Base-by-base conservation (phyloP, 2,888 invertebrate species). In the Drosophila yooni region DNA sequence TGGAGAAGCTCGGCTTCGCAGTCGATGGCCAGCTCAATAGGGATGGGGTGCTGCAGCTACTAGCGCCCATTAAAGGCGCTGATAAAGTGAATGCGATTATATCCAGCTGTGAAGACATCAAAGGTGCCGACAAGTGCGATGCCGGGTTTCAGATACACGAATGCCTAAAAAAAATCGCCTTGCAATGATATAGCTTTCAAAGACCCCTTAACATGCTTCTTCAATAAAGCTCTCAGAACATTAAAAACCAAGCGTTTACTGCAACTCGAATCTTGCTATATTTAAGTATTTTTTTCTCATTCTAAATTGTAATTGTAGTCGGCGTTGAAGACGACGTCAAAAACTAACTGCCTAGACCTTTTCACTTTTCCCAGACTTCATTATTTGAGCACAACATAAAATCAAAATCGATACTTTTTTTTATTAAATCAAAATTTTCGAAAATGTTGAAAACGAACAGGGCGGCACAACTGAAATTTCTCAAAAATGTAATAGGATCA, bases 1-100 rank as follows among this genome's bases (percentile, higher is more conserved):
- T 92, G 50, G 92, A 92, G 64, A 84, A 83, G 36, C 36, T 61
- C 6, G 91, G 90, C 27, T 69, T 88, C 21, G 6, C 88, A 5
- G 81, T 77, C 51, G 75, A 91, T 56, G 91, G 90, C 0, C 78
- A 80, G 40, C 18, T 92, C 0, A 76, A 87, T 25, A 74, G 67
- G 0, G 83, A 73, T 10, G 65, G 56, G 3, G 52, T 83, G 6
- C 7, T 72, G 4, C 53, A 64, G 2, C 76, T 82, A 50, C 61
- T 91, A 43, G 63, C 65, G 0, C 33, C 75, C 0, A 4, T 67
- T 6, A 33, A 69, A 5, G 89, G 89, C 1, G 84, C 56, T 2
- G 85, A 80, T 1, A 59, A 60, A 5, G 51, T 67, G 1, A 82
- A 81, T 59, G 43, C 48, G 1, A 7, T 70, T 1, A 21, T 83